Evolutionary conservation across 2,888 invertebrate genomes (phyloP).

Genomic region (Sesia apiformis): DNA sequence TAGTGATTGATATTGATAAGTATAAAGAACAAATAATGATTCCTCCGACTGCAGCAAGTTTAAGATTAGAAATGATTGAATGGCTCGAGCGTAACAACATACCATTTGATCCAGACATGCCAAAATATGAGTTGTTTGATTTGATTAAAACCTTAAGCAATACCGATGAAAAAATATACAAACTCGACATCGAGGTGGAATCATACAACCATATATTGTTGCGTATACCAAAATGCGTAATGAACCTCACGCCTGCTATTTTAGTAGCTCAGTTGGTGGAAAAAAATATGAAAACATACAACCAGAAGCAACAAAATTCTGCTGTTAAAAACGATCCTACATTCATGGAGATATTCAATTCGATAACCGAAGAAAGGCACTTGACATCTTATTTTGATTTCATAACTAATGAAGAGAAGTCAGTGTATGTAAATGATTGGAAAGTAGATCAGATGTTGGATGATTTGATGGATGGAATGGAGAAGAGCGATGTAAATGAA

Average conservation of each 20-base stretch:
- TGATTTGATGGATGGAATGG: background rate
- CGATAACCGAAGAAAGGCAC: too few relatives aligned
- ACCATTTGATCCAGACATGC: constrained; percentile 14
- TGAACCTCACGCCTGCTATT: constrained; percentile 11
- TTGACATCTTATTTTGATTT: too few relatives aligned
- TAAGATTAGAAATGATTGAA: constrained; percentile 16
- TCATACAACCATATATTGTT: constrained; percentile 16
- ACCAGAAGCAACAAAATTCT: too few relatives aligned
- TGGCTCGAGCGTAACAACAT: constrained; percentile 25
- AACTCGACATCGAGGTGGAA: constrained; percentile 14
- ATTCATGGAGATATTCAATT: too few relatives aligned
- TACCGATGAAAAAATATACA: constrained; percentile 8
- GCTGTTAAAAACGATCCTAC: too few relatives aligned
- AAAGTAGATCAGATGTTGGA: constrained; percentile 3
- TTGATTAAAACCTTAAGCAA: constrained; percentile 25
- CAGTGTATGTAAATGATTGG: background rate
- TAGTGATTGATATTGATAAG: constrained; percentile 11
- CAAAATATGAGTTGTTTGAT: constrained; percentile 20
- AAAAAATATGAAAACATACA: background rate
- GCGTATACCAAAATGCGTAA: constrained; percentile 19
- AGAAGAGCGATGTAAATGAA: too few relatives aligned
- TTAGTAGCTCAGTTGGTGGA: constrained; percentile 1
- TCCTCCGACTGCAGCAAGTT: constrained; percentile 11
- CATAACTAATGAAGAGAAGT: too few relatives aligned
- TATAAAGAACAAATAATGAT: constrained; percentile 1